A percentile compares a stretch with the other conserved stretches of the same genome.
Evolutionary conservation across 2,888 invertebrate species (phyloP).

Genomic region (Hyalella azteca): DNA sequence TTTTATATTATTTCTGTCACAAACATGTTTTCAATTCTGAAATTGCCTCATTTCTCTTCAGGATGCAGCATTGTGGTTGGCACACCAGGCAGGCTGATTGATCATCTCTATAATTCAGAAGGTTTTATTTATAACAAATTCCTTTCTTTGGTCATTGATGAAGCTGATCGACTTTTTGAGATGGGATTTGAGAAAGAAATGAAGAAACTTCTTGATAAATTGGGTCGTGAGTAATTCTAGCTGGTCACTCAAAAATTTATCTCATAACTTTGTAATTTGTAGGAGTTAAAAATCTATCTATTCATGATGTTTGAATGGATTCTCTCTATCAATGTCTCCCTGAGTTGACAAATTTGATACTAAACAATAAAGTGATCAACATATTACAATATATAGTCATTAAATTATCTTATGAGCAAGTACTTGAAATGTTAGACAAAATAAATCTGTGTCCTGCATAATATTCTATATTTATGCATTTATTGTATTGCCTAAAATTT

Average conservation of each 20-base stretch:
- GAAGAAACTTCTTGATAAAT: slow-evolving; percentile 86
- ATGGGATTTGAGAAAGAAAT: slow-evolving; percentile 98
- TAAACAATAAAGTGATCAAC: no score
- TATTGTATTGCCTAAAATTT: no score
- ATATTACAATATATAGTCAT: no score
- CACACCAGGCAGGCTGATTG: slow-evolving; percentile 92
- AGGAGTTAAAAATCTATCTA: neutral
- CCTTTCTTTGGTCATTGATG: slow-evolving; percentile 93
- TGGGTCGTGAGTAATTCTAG: slow-evolving; percentile 94
- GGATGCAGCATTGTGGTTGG: slow-evolving; percentile 90
- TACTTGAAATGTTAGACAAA: neutral
- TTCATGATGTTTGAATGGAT: no score
- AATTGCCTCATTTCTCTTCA: slow-evolving; percentile 28
- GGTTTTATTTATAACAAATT: slow-evolving; percentile 92
- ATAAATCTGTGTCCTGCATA: neutral
- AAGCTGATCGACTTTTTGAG: slow-evolving; percentile 96
- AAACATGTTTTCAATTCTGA: no score
- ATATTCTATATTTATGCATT: neutral
- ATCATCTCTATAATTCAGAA: slow-evolving; percentile 91
- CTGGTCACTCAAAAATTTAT: neutral
- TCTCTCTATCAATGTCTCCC: no score
- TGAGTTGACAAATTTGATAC: neutral
- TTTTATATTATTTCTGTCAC: no score
- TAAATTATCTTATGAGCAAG: neutral
- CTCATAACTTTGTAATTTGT: neutral